Conservation (phyloP, 2,113 vertebrate species). For the Clarias magur region DNA sequence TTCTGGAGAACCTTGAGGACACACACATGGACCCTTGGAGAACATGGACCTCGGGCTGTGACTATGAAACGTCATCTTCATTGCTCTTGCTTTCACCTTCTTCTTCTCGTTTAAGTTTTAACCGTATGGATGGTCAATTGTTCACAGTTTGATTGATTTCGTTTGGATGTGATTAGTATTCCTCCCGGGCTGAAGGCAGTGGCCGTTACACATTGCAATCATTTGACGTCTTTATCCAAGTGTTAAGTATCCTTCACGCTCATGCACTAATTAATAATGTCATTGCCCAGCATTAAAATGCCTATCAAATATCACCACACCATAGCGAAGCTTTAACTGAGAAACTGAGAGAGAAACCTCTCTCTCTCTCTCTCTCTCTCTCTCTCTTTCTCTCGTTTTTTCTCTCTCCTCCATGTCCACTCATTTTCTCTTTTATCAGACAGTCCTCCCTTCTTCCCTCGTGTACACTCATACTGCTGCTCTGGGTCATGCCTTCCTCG, state of each 20-base stretch:
- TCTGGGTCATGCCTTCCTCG: conserved; percentile 17
- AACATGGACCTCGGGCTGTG: not conserved
- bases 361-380: not conserved
- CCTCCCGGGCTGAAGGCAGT: conserved; percentile 58
- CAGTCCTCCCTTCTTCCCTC: conserved; percentile 22
- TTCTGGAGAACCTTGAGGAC: not conserved
- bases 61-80: not conserved
- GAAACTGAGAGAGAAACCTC: not conserved
- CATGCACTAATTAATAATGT: conserved; percentile 72
- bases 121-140: conserved; percentile 68
- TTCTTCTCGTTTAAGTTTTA: conserved; percentile 38
- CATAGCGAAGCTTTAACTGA: conserved; percentile 1
- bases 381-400: conserved; percentile 40
- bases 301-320: conserved; percentile 40
- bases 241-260: conserved; percentile 72
- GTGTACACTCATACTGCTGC: conserved; percentile 22
- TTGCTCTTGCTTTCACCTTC: conserved; percentile 51
- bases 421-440: not conserved
- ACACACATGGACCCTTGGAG: not conserved
- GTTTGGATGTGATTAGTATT: conserved; percentile 68
- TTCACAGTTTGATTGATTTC: conserved; percentile 72
- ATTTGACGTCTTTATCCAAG: conserved; percentile 67
- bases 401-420: not conserved
- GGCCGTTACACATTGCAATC: conserved; percentile 56
- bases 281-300: conserved; percentile 59